Evolutionary conservation across 2,888 invertebrate genomes (phyloP), one percentile per base, ranked within the genome.

Genomic region (Anodontia alba): DNA sequence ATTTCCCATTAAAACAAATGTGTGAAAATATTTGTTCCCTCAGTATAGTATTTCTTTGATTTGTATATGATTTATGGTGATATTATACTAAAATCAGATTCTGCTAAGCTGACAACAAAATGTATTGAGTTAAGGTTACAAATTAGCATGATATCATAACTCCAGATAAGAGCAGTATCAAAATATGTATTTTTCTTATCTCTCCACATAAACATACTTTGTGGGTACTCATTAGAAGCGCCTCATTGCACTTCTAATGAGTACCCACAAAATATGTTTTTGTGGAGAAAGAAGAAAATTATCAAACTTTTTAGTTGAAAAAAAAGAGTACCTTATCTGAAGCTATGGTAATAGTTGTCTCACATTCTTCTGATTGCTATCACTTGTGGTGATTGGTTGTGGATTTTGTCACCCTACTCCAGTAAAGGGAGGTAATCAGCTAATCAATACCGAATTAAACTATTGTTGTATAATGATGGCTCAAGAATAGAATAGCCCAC

Each of bases 381-480:
- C 36, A 43, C 17, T n/a, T 42, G 42, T 23, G 5, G 29, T 20
- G 43, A 69, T 26, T 42, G 43, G 43, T 17, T 23, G 42, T 43
- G 26, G n/a, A n/a, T 17, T 36, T 38, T 38, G 67, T 67, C 67
- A 67, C 67, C 67, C 7, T n/a, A 23, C 29, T 20, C 7, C 5
- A 12, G 23, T 36, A 67, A 67, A 23, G 67, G 67, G 67, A 29
- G 36, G 36, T 69, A 69, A 69, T 43, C 42, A 15, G 69, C 38
- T 69, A 69, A 42, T 69, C 23, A 42, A 43, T 42, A 23, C 15
- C 1, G 38, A n/a, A 69, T 69, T 69, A 69, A 17, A n/a, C 26
- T 42, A 69, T 69, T 69, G 69, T 69, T 69, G 42, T 69, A 69
- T 42, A 42, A 69, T 69, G 69, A 69, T 69, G 69, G 38, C 15